These are phyloP conservation scores for Periplaneta americana DNA, from an alignment of 1,140 invertebrate species.

Conservation along the genomic window DNA sequence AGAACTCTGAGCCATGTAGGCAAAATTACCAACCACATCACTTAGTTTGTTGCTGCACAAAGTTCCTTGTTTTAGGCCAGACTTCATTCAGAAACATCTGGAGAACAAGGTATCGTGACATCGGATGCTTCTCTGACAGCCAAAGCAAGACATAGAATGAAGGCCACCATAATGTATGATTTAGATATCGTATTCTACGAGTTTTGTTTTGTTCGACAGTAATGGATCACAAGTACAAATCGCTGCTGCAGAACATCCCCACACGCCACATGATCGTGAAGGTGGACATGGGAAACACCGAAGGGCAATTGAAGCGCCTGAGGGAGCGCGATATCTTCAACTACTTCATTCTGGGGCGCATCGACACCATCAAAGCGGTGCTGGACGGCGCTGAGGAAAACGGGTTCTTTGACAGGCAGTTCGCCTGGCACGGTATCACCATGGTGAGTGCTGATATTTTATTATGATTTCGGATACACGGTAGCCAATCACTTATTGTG, in stretches of 20 bases:
- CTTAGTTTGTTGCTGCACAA: too few relatives aligned
- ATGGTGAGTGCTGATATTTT: conserved; percentile 37
- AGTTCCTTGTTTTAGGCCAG: too few relatives aligned
- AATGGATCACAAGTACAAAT: conserved; percentile 91
- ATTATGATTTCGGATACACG: too few relatives aligned
- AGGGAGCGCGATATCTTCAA: conserved; percentile 81
- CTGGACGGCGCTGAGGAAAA: conserved; percentile 48
- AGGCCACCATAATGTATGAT: too few relatives aligned
- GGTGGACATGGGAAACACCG: conserved; percentile 46
- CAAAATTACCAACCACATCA: too few relatives aligned
- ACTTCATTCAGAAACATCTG: too few relatives aligned
- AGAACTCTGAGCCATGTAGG: too few relatives aligned
- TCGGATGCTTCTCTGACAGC: neutral
- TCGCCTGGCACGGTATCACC: conserved; percentile 54
- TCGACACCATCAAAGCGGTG: conserved; percentile 61
- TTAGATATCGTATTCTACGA: too few relatives aligned
- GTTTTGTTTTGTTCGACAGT: conserved; percentile 48
- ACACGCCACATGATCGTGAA: conserved; percentile 76
- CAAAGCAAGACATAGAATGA: too few relatives aligned
- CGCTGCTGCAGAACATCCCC: conserved; percentile 78
- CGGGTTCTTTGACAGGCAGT: conserved; percentile 44
- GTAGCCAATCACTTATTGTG: too few relatives aligned
- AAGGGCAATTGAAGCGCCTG: conserved; percentile 60
- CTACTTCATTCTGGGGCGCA: conserved; percentile 73
- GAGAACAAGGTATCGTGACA: too few relatives aligned